Conservation (phyloP, 2,113 vertebrate genomes). For the Xenopus borealis region DNA sequence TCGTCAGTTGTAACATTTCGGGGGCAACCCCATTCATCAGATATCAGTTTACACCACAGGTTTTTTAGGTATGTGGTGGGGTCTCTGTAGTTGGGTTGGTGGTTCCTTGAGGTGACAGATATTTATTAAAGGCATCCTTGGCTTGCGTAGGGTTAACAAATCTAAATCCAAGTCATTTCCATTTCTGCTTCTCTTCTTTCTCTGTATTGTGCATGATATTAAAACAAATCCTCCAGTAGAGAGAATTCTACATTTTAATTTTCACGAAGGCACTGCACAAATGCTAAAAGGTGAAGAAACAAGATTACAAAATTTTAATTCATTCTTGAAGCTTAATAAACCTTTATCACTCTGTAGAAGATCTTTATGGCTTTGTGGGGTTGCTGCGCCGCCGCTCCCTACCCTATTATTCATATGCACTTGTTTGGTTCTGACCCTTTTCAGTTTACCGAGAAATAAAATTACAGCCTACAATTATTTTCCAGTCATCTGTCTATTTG, state of each 20-base stretch:
- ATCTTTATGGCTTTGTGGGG: constrained; percentile 18
- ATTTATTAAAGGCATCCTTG: too few species aligned
- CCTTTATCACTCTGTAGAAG: constrained; percentile 10
- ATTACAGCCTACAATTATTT: constrained; percentile 4
- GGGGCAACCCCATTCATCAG: too few species aligned
- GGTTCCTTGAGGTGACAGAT: too few species aligned
- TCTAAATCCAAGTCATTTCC: neutral
- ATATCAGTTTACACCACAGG: too few species aligned
- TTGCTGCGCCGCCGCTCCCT: constrained; percentile 9
- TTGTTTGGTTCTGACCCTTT: constrained; percentile 30
- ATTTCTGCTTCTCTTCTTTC: neutral
- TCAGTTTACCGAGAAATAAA: constrained; percentile 6
- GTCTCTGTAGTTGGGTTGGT: too few species aligned
- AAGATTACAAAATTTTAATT: constrained; percentile 33
- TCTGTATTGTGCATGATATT: neutral
- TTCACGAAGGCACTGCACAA: neutral
- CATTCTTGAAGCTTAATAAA: constrained; percentile 34
- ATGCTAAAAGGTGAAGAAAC: constrained; percentile 27
- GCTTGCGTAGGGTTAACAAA: too few species aligned
- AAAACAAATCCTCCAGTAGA: constrained; percentile 7
- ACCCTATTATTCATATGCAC: constrained; percentile 8
- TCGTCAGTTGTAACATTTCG: too few species aligned
- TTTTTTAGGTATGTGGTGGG: too few species aligned
- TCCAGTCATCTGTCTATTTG: neutral
- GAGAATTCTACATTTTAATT: constrained; percentile 11